Evolutionary conservation across 1,140 invertebrate genomes (phyloP), one percentile per base, ranked within the genome.

Genomic region (Ectropis grisescens): DNA sequence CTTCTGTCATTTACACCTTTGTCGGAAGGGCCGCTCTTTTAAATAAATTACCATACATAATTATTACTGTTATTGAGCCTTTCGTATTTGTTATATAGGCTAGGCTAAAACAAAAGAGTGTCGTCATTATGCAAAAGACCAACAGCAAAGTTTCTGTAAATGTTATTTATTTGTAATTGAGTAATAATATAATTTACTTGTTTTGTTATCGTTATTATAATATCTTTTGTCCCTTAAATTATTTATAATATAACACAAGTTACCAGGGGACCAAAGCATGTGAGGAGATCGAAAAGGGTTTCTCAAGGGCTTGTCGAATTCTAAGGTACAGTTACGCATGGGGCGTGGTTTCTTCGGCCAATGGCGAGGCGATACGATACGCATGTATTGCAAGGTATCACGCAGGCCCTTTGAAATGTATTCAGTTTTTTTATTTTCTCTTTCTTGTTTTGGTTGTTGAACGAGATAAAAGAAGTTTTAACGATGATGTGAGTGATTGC

Each of bases 241-340:
- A 80, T 81, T 81, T 81, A 81, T 81, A 81, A 71, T 81, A 81
- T 78, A 81, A 81, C 64, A 70, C 70, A 66, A 51, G 41, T 46
- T 55, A 81, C 76, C 57, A 75, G 72, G 70, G 60, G 33, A 33
- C 40, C 69, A 81, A 39, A 69, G 54, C 47, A 11, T 38, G 16
- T 24, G 46, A 67, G 52, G 64, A 75, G 75, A 41, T 68, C n/a
- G 16, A 32, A 59, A 74, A 81, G 69, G 72, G 70, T 59, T 40
- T 37, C 35, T 31, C 37, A 70, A 78, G 69, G 70, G 75, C 62
- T 47, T 49, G 59, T 47, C 54, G 58, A 60, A 75, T 60, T 67
- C 58, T 69, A 71, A 69, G 67, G 72, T 74, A 64, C 45, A 51
- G 39, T 43, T 70, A 81, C 76, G 76, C 76, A 78, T 35, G 58